Conservation (phyloP, 2,113 vertebrate genomes). For the Engraulis encrasicolus region DNA sequence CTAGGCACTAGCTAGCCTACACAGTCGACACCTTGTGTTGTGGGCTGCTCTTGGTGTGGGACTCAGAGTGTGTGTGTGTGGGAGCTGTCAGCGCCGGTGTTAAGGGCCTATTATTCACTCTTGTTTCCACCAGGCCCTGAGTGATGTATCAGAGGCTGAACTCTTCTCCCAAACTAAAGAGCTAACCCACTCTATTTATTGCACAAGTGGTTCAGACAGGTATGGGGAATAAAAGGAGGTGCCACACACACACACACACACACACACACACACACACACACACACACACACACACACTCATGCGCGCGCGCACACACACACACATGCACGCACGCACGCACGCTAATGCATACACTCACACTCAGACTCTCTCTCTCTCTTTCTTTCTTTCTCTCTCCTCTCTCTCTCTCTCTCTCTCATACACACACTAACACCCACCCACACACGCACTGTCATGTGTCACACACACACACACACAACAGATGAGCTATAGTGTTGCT, state of each 20-base stretch:
- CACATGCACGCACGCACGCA: background rate
- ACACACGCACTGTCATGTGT: too few relatives aligned
- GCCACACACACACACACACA: background rate
- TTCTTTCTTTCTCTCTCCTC: too few relatives aligned
- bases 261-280: too few relatives aligned
- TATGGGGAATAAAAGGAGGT: background rate
- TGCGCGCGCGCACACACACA: background rate
- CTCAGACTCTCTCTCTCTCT: too few relatives aligned
- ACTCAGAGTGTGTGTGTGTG: too few relatives aligned
- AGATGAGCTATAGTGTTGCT: background rate
- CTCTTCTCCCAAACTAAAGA: conserved; percentile 26
- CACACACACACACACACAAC: background rate
- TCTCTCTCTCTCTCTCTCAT: too few relatives aligned
- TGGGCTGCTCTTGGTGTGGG: too few relatives aligned
- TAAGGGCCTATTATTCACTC: background rate
- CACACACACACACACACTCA: too few relatives aligned
- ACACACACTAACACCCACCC: too few relatives aligned
- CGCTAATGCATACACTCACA: too few relatives aligned
- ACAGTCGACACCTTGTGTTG: too few relatives aligned
- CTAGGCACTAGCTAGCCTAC: too few relatives aligned
- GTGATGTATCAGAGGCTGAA: background rate
- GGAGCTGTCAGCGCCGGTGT: background rate
- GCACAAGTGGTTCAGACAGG: conserved; percentile 23
- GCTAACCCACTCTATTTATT: conserved; percentile 39
- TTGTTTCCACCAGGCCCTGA: background rate